Conservation (phyloP, 2,113 vertebrate genomes). For the Ranitomeya variabilis region DNA sequence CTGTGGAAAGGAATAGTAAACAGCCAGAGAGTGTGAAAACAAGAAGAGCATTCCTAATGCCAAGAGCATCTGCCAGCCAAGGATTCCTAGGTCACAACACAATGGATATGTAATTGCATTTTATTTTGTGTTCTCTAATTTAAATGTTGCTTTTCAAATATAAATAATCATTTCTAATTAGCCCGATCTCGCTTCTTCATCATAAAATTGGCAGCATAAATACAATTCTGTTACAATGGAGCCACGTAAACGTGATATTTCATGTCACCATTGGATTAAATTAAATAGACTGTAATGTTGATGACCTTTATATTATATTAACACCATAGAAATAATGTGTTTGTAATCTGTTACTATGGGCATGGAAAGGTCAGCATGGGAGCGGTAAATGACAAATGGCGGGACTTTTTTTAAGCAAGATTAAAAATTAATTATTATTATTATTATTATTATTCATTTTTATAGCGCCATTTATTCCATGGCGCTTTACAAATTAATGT, state of each 20-base stretch:
- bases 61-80: slow-evolving; percentile 30
- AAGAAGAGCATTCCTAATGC: slow-evolving; percentile 18
- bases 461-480: no score
- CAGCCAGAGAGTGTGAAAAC: slow-evolving; percentile 42
- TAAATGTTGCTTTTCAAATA: slow-evolving; percentile 28
- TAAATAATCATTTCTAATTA: slow-evolving; percentile 44
- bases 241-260: neutral
- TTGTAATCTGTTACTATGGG: no score
- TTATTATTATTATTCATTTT: no score
- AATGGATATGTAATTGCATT: slow-evolving; percentile 44
- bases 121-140: slow-evolving; percentile 18
- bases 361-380: no score
- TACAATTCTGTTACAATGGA: neutral
- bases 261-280: neutral
- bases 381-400: no score
- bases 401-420: no score
- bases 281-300: neutral
- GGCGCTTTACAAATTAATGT: no score
- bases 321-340: neutral
- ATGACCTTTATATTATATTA: neutral
- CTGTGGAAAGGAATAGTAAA: slow-evolving; percentile 50
- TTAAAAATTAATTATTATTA: no score
- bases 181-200: neutral
- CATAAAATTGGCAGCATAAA: neutral
- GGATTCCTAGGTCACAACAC: slow-evolving; percentile 36